Base-by-base conservation (phyloP, 2,888 invertebrate species). In the Dolichomitus sp. region DNA sequence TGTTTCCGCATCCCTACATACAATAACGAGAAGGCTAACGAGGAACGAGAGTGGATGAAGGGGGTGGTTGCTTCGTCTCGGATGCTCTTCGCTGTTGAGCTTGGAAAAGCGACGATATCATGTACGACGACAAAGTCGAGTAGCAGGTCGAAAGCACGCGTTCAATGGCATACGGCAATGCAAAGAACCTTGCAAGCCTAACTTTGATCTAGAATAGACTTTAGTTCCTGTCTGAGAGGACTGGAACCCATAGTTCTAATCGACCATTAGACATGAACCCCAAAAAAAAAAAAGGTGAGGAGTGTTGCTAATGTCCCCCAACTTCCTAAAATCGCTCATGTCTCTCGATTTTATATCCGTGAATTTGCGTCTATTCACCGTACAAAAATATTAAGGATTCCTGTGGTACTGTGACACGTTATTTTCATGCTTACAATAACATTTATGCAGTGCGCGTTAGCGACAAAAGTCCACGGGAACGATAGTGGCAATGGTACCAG, bases 1-100 rank as follows among this genome's bases (percentile, higher is more conserved):
- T 90, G 90, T 91, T 91, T 91, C 90, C 90, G 87, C 87, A 85
- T 86, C 89, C 88, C 86, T 87, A 88, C 88, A 85, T 88, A 89
- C 90, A 84, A 84, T 85, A 85, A 86, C 87, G 86, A 87, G 88
- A 87, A 84, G 85, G 85, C 86, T 85, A 87, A 87, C 85, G 84
- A 84, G 84, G 75, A 84, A 76, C 66, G 74, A 74, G 74, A 72
- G 73, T 69, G 80, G 69, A 77, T 83, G 57, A 74, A 83, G 63
- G 50, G 57, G 37, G 37, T 23, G 69, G 45, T 50, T 57, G 54
- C 9, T 61, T 52, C 27, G 52, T 37, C 27, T 61, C 50, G 40
- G 40, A 30, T 73, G 65, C 59, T 50, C 70, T 74, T 74, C 69
- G 70, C 63, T 73, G 45, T 57, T 75, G 12, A 30, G 52, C 17